Percentiles rank a stretch among this genome's conserved stretches.
phyloP scores from a whole-genome alignment of 2,113 vertebrate species.

The Neomonachus schauinslandi region DNA sequence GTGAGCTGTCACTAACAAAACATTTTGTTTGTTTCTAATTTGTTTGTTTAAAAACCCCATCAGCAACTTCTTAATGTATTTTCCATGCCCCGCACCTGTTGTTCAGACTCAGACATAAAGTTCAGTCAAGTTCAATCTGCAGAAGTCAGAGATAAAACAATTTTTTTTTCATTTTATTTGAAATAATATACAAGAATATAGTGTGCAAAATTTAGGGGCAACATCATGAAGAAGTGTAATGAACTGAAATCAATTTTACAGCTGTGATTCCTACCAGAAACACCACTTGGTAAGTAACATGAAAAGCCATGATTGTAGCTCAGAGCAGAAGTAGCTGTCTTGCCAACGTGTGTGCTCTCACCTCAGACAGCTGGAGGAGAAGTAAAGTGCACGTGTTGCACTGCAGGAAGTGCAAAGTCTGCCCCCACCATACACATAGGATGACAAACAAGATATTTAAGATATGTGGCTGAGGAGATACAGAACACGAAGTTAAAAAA shows the following conservation, averaged over 20 bases:
- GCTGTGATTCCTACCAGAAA: constrained; percentile 89
- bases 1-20: neutral
- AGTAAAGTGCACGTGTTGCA: constrained; percentile 93
- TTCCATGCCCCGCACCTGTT: neutral
- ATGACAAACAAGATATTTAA: constrained; percentile 85
- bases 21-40: constrained; percentile 3
- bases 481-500: constrained; percentile 83
- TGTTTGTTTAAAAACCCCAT: neutral
- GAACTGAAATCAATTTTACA: constrained; percentile 88
- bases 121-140: constrained; percentile 31
- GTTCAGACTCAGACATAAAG: neutral
- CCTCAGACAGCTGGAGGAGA: constrained; percentile 84
- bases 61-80: neutral
- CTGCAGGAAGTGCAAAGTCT: constrained; percentile 90
- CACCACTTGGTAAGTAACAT: constrained; percentile 87
- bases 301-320: constrained; percentile 90
- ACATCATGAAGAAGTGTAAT: constrained; percentile 90
- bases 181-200: constrained; percentile 99
- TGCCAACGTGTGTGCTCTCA: constrained; percentile 81
- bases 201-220: constrained; percentile 98
- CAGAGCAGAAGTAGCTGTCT: constrained; percentile 86
- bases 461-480: constrained; percentile 87
- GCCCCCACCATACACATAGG: constrained; percentile 88
- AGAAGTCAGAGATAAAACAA: constrained; percentile 31
- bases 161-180: constrained; percentile 94